A percentile compares a stretch with the other conserved stretches of the same genome.
Evolutionary conservation across 2,888 invertebrate genomes (phyloP).

Genomic region (Orthonychiurus folsomi): DNA sequence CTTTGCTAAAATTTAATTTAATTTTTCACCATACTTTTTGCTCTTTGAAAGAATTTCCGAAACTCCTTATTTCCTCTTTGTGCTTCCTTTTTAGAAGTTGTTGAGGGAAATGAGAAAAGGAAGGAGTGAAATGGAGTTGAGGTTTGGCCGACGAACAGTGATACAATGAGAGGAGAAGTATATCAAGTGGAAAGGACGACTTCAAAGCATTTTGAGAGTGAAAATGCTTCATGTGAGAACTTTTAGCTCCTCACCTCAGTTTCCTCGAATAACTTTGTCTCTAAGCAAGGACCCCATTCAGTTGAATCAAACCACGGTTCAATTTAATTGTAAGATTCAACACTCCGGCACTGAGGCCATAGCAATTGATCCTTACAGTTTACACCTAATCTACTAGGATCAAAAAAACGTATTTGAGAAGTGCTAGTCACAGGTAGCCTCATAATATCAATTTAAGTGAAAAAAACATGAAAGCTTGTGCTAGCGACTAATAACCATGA

Average conservation of each 20-base stretch:
- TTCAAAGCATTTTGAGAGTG: neutral
- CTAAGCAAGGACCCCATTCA: neutral
- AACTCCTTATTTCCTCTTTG: neutral
- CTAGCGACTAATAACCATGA: neutral
- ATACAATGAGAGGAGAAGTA: neutral
- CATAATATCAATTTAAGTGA: neutral
- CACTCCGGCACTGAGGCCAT: too few species aligned
- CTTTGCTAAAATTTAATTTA: too few species aligned
- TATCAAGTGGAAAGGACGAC: neutral
- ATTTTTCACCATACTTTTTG: neutral
- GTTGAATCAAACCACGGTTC: neutral
- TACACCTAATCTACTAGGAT: too few species aligned
- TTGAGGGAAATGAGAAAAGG: neutral
- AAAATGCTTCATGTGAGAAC: neutral
- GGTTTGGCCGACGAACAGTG: neutral
- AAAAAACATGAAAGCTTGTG: neutral
- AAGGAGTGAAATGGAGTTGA: neutral
- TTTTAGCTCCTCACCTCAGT: neutral
- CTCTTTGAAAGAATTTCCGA: neutral
- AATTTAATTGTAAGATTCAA: too few species aligned
- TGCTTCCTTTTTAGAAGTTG: too few species aligned
- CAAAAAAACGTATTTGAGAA: too few species aligned
- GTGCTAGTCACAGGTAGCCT: too few species aligned
- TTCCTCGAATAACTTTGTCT: neutral
- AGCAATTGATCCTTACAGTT: too few species aligned